Base-by-base conservation (phyloP, 2,888 invertebrate species). In the Xylocampa areola region DNA sequence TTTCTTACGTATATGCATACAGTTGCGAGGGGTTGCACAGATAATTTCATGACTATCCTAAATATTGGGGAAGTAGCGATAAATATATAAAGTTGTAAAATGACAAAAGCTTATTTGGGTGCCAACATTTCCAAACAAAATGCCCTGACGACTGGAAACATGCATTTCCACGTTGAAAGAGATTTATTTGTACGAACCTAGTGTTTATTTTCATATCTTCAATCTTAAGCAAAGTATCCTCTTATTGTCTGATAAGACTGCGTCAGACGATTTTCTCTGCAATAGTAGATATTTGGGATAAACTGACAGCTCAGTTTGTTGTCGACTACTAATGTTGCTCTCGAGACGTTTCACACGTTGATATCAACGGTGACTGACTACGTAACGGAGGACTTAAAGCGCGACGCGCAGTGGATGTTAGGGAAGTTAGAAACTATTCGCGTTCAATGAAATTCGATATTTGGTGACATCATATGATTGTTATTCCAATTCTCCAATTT, bases 301-400 rank as follows among this genome's bases (percentile, higher is more conserved):
- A 63, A 73, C 67, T 80, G 82, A 82, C 81, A 73, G 76, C 50
- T 53, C 65, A 62, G 75, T 68, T 76, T 73, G 79, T 77, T 72
- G 69, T 71, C 58, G 84, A 83, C 85, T 88, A 82, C 86, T 86
- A 87, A 88, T 86, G 83, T 78, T 52, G 61, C 70, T 77, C 77
- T 74, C 73, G 76, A 71, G 79, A 77, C 79, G 68, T 74, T 76
- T 73, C 73, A 70, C 82, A 86, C 86, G 80, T 85, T 86, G 85
- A 87, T 87, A 88, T 87, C 82, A 79, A 73, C 77, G 67, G 68
- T 73, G 72, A 65, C 47, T 65, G 78, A 82, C 84, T 83, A 75
- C 77, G 71, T 79, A 83, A 84, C 76, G 73, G 79, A 77, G 61
- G 71, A 58, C 64, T 71, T 81, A 73, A 79, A 66, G 84, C 23